These are phyloP conservation scores for Eupithecia dodoneata DNA, from an alignment of 2,888 invertebrate genomes.

Conservation along the genomic window DNA sequence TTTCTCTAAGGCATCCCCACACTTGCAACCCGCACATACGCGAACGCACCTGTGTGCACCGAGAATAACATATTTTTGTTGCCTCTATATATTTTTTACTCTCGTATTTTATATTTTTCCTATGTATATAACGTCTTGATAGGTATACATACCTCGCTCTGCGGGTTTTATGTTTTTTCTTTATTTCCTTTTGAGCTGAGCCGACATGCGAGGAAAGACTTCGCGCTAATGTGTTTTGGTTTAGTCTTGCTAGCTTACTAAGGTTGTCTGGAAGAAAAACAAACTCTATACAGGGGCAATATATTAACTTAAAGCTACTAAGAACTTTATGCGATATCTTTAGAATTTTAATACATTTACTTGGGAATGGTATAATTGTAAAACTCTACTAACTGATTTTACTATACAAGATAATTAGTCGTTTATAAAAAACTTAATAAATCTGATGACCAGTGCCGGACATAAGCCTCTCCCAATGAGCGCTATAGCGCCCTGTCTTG, in stretches of 20 bases:
- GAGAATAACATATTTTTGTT: conserved; percentile 84
- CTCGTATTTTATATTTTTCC: conserved; percentile 81
- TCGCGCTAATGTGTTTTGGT: conserved; percentile 13
- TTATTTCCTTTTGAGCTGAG: conserved; percentile 26
- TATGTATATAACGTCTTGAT: conserved; percentile 59
- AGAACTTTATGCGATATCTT: not conserved
- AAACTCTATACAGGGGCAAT: not conserved
- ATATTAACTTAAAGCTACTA: not conserved
- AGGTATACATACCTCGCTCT: conserved; percentile 47
- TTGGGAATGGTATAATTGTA: not conserved
- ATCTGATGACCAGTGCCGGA: too few relatives aligned
- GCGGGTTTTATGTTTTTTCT: conserved; percentile 49
- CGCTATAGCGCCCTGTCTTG: too few relatives aligned
- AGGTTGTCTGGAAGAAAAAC: not conserved
- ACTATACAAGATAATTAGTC: too few relatives aligned
- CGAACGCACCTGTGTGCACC: conserved; percentile 73
- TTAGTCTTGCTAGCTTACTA: not conserved
- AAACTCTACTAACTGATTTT: not conserved
- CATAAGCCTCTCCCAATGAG: too few relatives aligned
- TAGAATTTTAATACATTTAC: too few relatives aligned
- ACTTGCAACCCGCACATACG: conserved; percentile 48
- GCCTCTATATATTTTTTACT: conserved; percentile 81
- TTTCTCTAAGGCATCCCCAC: conserved; percentile 24
- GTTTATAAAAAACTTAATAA: too few relatives aligned
- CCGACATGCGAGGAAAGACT: conserved; percentile 18